Base-by-base conservation (phyloP, 1,140 invertebrate species). In the Neotoxoptera formosana region DNA sequence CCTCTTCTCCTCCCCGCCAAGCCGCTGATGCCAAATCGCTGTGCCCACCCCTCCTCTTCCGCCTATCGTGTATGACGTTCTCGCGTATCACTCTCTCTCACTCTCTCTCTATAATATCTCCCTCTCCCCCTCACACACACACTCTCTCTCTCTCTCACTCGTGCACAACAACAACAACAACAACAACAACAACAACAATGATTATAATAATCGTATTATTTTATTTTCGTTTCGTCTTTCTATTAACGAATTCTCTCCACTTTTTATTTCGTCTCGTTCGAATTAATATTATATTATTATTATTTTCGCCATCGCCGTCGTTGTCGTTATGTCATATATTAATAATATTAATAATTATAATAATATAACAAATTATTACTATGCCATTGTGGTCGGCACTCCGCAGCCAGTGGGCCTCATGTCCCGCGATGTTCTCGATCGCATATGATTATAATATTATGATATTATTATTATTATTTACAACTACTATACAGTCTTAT, bases 191-290 rank as follows among this genome's bases (percentile, higher is more conserved):
- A n/a, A 36, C 34, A 81, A 81, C 7, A 30, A 86, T 6, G 3
- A 23, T 41, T 11, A 45, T 84, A 84, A 84, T 45, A 86, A 86
- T 86, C 34, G 84, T 86, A 48, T 36, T 87, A 30, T 87, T 87
- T 47, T 87, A n/a, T 48, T 87, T n/a, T 48, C 14, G 60, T n/a
- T 47, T 86, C 17, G 23, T 87, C 86, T 87, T 48, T 76, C 17
- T 7, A n/a, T n/a, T 34, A 21, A 17, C 60, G 60, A 76, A 34
- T 76, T n/a, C 17, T 47, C 14, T 48, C 48, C 47, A n/a, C 48
- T 87, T 87, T 20, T 51, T 87, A 48, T 87, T 48, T 48, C 76
- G 34, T 36, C 76, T 83, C 21, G 23, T 83, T 81, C n/a, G 34
- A 3, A 47, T 87, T 48, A 48, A 34, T 48, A 8, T 20, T 34